Percentiles rank a stretch among this genome's conserved stretches.
Conservation (phyloP, 2,888 invertebrate species). For the Drosophila emarginata region DNA sequence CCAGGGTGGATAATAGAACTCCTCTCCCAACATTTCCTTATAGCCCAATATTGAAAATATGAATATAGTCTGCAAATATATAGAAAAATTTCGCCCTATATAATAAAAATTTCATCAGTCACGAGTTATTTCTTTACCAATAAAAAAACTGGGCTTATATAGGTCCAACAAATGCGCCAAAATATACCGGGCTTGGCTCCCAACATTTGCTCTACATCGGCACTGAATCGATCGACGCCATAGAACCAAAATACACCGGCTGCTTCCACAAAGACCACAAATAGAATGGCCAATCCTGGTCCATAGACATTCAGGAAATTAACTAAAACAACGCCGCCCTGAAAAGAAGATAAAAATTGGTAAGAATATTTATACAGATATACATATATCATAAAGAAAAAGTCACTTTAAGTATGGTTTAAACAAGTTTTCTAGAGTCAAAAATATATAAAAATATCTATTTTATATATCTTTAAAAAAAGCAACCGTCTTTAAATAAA, state of each 20-base stretch:
- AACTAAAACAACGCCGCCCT: conserved; percentile 94
- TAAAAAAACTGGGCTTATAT: conserved; percentile 92
- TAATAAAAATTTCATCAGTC: background rate
- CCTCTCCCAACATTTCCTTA: conserved; percentile 90
- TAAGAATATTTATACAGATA: background rate
- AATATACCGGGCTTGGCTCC: conserved; percentile 90
- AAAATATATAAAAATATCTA: too few relatives aligned
- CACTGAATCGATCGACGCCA: conserved; percentile 90
- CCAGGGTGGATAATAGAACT: conserved; percentile 91
- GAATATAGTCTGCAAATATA: conserved; percentile 87
- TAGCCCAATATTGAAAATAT: conserved; percentile 91
- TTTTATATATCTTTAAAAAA: too few relatives aligned
- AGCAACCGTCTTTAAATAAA: background rate
- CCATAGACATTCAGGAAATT: conserved; percentile 94
- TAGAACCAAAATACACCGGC: conserved; percentile 96
- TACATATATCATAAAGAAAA: too few relatives aligned
- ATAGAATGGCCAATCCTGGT: conserved; percentile 92
- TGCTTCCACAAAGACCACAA: conserved; percentile 95
- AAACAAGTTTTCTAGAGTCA: too few relatives aligned
- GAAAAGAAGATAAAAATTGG: background rate
- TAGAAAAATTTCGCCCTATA: background rate
- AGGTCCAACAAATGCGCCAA: conserved; percentile 94
- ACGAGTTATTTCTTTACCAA: conserved; percentile 83
- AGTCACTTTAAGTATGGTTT: too few relatives aligned
- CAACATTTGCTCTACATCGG: conserved; percentile 92